Evolutionary conservation across 2,888 invertebrate genomes (phyloP).

Genomic region (Drosophila picticornis): DNA sequence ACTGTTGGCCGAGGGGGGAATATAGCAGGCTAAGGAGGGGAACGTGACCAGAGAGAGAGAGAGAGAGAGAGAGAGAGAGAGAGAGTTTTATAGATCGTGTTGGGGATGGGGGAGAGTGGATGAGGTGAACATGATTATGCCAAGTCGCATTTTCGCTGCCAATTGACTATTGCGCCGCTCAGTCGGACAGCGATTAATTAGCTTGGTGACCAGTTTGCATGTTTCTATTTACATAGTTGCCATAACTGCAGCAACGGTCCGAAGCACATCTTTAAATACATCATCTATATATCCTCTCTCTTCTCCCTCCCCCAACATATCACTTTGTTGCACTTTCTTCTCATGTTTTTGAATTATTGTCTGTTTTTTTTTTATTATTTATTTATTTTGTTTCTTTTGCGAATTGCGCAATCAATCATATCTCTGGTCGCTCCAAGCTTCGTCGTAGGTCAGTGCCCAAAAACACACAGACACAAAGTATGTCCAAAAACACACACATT

Average conservation of each 20-base stretch:
- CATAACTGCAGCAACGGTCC: not conserved
- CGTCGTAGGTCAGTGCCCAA: constrained; percentile 56
- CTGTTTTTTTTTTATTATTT: not conserved
- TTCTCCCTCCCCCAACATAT: not conserved
- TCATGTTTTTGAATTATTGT: constrained; percentile 9
- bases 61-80: not conserved
- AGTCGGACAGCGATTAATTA: constrained; percentile 46
- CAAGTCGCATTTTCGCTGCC: constrained; percentile 43
- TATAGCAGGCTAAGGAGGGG: not conserved
- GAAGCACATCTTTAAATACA: not conserved
- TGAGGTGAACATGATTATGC: constrained; percentile 45
- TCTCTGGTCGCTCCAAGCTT: constrained; percentile 8
- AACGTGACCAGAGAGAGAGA: not conserved
- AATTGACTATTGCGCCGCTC: constrained; percentile 28
- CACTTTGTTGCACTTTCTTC: constrained; percentile 13
- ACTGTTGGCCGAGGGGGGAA: not conserved
- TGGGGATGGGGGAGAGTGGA: not conserved
- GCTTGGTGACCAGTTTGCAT: constrained; percentile 1
- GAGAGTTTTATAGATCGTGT: not conserved
- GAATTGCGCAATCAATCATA: constrained; percentile 30
- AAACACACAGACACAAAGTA: not conserved
- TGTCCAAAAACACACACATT: not conserved
- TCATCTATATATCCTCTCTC: constrained; percentile 26
- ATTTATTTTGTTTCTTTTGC: constrained; percentile 2
- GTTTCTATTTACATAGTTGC: not conserved